Conservation (phyloP, 2,888 invertebrate species). For the Lapara coniferarum region DNA sequence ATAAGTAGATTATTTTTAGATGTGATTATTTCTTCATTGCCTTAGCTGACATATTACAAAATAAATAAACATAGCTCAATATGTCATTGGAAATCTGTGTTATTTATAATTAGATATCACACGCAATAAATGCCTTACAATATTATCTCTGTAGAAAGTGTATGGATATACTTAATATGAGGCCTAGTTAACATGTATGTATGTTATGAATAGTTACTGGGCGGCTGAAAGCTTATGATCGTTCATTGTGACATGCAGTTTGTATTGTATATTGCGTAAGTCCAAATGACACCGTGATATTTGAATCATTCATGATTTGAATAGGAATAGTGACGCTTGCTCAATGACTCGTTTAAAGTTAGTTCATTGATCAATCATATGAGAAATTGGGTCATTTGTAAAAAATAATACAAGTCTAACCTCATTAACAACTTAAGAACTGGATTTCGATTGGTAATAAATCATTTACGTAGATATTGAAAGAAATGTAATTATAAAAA, state of each 20-base stretch:
- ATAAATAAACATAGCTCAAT: no score
- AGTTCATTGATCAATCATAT: conserved; percentile 51
- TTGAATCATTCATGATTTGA: conserved; percentile 58
- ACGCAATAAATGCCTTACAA: no score
- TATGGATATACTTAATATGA: neutral
- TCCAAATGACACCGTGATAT: conserved; percentile 59
- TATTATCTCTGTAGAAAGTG: neutral
- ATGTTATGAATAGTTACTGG: conserved; percentile 3
- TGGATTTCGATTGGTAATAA: no score
- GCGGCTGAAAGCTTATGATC: conserved; percentile 23
- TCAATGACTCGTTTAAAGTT: conserved; percentile 57
- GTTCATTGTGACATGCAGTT: conserved; percentile 21
- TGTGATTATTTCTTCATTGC: neutral
- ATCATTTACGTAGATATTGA: no score
- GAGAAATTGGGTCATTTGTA: conserved; percentile 44
- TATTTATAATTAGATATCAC: no score
- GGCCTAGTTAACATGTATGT: neutral
- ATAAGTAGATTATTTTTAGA: neutral
- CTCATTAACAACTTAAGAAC: neutral
- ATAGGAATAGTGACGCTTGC: conserved; percentile 58
- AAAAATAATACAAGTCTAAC: neutral
- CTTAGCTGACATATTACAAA: no score
- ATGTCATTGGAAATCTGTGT: no score
- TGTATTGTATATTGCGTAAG: conserved; percentile 45
- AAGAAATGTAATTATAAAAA: no score